Conservation (phyloP, 2,888 invertebrate genomes). For the Catocala nupta region DNA sequence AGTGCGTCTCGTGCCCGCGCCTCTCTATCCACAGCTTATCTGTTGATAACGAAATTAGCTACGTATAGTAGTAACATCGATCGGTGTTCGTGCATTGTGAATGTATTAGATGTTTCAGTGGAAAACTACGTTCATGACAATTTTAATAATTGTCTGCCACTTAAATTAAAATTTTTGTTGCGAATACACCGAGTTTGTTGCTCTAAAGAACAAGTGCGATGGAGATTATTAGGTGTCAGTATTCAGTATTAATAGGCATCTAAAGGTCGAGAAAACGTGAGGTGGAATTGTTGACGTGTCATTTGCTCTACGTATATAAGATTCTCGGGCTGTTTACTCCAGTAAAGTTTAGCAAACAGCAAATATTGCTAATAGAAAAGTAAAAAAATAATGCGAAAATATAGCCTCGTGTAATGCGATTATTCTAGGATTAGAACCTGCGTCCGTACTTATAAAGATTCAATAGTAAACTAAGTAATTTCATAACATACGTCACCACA, state of each 20-base stretch:
- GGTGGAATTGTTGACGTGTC: constrained; percentile 24
- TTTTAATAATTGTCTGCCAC: neutral
- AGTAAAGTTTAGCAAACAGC: neutral
- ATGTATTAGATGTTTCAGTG: constrained; percentile 34
- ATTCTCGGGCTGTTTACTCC: constrained; percentile 13
- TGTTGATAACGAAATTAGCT: constrained; percentile 81
- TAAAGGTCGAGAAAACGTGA: neutral
- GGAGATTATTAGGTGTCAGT: too few relatives aligned
- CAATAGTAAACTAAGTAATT: constrained; percentile 1
- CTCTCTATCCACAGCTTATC: constrained; percentile 80
- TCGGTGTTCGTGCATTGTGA: constrained; percentile 58
- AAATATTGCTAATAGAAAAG: constrained; percentile 1
- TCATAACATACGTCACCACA: neutral
- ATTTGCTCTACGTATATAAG: constrained; percentile 21
- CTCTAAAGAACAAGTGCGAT: too few relatives aligned
- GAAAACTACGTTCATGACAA: constrained; percentile 25
- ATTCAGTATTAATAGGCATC: too few relatives aligned
- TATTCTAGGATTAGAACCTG: constrained; percentile 37
- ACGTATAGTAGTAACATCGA: constrained; percentile 76
- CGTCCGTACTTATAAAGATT: constrained; percentile 36
- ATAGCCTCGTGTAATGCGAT: constrained; percentile 10
- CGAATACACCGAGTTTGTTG: too few relatives aligned
- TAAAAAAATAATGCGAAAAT: neutral
- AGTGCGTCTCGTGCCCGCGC: constrained; percentile 64
- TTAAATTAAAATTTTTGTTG: neutral